Percentiles rank a stretch among this genome's conserved stretches.
phyloP scores from a whole-genome alignment of 37 sponge, comb jelly and placozoan species.

The Lycopodina hypogea region DNA sequence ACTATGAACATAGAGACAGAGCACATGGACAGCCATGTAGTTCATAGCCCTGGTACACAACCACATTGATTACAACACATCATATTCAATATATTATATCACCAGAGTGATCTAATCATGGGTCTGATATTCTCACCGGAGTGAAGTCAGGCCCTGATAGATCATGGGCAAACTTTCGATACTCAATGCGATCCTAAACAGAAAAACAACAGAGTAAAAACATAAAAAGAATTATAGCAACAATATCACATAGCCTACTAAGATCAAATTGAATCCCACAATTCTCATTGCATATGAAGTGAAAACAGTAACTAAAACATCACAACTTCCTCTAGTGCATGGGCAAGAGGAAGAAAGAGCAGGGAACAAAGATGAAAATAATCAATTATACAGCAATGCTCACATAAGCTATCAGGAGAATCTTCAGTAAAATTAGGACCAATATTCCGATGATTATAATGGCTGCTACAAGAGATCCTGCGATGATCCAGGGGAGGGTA shows the following conservation, averaged over 20 bases:
- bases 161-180: slow-evolving; percentile 48
- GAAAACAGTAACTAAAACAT: not conserved
- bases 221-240: not conserved
- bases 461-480: slow-evolving; percentile 6
- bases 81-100: too few species aligned
- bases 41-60: too few species aligned
- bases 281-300: not conserved
- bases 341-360: not conserved
- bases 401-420: slow-evolving; percentile 3
- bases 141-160: slow-evolving; percentile 37
- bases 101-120: too few species aligned
- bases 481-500: slow-evolving; percentile 21
- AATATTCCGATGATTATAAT: slow-evolving; percentile 31
- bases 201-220: not conserved
- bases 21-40: too few species aligned
- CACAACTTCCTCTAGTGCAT: not conserved
- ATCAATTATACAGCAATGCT: not conserved
- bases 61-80: too few species aligned
- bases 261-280: not conserved
- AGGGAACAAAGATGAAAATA: not conserved
- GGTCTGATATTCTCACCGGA: slow-evolving; percentile 33
- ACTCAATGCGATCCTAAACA: slow-evolving; percentile 36
- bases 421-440: slow-evolving; percentile 26
- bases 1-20: too few species aligned
- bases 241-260: not conserved